These are phyloP conservation scores for Oxyscelio sp. DNA, from an alignment of 2,888 invertebrate genomes.

Conservation along the genomic window DNA sequence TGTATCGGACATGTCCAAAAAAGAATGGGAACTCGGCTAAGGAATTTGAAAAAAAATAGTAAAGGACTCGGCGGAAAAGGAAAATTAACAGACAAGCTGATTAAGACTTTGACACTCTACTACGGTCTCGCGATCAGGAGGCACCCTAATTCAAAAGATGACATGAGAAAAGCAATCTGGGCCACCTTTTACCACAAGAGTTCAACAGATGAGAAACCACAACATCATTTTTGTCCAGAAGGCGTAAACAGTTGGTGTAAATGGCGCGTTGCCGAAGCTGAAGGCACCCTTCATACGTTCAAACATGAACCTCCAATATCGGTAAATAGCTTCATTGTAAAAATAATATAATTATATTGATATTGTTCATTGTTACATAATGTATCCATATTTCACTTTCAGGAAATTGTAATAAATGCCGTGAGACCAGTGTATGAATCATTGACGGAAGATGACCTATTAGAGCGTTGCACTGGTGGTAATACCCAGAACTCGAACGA, in stretches of 20 bases:
- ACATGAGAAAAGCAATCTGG: conserved; percentile 35
- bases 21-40: conserved; percentile 21
- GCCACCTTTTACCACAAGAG: conserved; percentile 36
- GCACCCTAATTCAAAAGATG: conserved; percentile 19
- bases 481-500: conserved; percentile 4
- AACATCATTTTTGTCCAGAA: conserved; percentile 34
- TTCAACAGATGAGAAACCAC: conserved; percentile 25
- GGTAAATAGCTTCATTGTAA: not conserved
- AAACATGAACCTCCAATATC: conserved; percentile 15
- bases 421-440: conserved; percentile 48
- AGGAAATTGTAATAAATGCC: conserved; percentile 26
- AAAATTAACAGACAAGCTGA: too few relatives aligned
- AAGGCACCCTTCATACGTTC: conserved; percentile 5
- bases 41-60: conserved; percentile 23
- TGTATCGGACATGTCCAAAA: conserved; percentile 16
- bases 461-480: not conserved
- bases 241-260: conserved; percentile 34
- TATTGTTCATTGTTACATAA: too few relatives aligned
- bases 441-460: conserved; percentile 6
- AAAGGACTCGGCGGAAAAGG: too few relatives aligned
- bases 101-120: conserved; percentile 12
- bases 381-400: conserved; percentile 2
- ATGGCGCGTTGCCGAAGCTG: conserved; percentile 26
- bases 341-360: too few relatives aligned
- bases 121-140: conserved; percentile 31